These are phyloP conservation scores for Corynorhinus townsendii DNA, from an alignment of 2,113 vertebrate genomes.

Conservation along the genomic window DNA sequence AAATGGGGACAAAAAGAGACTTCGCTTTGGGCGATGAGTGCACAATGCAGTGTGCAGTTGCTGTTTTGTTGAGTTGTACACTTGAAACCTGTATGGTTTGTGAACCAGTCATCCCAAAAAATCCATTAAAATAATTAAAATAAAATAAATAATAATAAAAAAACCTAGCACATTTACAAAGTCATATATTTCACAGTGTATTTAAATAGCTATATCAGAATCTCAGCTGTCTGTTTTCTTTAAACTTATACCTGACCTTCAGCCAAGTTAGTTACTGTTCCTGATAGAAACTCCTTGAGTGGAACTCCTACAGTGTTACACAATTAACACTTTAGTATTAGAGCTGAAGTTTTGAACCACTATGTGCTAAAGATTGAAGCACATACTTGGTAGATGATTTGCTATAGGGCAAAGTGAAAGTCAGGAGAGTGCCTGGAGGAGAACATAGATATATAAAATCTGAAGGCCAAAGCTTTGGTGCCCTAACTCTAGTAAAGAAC, in stretches of 20 bases:
- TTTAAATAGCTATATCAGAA: background rate
- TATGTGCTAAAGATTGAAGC: background rate
- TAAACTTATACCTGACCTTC: background rate
- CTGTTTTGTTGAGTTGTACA: background rate
- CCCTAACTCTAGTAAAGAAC: background rate
- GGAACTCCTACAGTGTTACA: background rate
- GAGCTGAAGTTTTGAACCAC: background rate
- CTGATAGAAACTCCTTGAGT: background rate
- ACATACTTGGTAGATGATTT: background rate
- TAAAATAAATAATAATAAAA: background rate
- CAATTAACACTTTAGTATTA: background rate
- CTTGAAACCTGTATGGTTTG: background rate
- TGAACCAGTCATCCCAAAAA: background rate
- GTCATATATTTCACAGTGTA: background rate
- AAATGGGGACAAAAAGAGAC: background rate
- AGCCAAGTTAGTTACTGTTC: background rate
- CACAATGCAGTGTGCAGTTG: background rate
- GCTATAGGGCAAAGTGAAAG: background rate
- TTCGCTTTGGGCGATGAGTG: background rate
- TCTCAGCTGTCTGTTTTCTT: background rate
- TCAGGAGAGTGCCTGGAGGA: background rate
- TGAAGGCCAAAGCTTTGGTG: background rate
- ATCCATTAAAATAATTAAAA: background rate
- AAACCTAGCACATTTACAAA: background rate
- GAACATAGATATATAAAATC: background rate